phyloP scores from a whole-genome alignment of 2,113 vertebrate genomes.

The Climacteris rufus region DNA sequence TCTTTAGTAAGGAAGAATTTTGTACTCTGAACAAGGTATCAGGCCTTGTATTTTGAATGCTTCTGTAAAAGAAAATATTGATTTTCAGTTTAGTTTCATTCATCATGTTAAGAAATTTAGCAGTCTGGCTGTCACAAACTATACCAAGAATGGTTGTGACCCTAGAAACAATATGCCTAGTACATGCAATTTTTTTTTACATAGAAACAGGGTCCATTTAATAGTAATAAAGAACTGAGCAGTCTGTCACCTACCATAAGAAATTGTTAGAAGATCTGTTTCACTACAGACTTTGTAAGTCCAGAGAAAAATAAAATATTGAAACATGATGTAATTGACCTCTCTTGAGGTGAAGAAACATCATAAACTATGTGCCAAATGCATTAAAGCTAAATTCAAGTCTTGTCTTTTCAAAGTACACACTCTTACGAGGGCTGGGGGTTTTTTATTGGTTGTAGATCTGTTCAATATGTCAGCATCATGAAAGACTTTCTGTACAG shows the following conservation, averaged over 20 bases:
- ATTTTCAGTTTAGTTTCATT: constrained; percentile 25
- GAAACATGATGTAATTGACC: background rate
- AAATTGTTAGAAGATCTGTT: background rate
- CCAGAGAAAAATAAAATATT: background rate
- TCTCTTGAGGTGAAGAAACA: background rate
- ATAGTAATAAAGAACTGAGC: background rate
- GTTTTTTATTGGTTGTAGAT: background rate
- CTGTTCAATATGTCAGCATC: background rate
- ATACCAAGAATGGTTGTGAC: background rate
- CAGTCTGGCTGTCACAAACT: background rate
- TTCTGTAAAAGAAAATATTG: background rate
- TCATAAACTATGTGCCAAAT: background rate
- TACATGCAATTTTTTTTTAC: background rate
- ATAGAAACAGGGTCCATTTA: background rate
- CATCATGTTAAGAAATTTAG: background rate
- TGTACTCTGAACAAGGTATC: background rate
- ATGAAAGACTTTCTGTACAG: background rate
- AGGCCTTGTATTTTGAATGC: background rate
- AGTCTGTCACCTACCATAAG: background rate
- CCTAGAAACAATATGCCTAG: background rate
- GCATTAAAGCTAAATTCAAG: background rate
- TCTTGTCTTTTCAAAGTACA: background rate
- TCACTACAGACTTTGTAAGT: background rate
- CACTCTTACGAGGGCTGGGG: background rate
- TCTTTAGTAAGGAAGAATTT: background rate